Percentiles rank a stretch among this genome's conserved stretches.
Evolutionary conservation across 2,113 vertebrate species (phyloP).

Genomic region (Dromaius novaehollandiae): DNA sequence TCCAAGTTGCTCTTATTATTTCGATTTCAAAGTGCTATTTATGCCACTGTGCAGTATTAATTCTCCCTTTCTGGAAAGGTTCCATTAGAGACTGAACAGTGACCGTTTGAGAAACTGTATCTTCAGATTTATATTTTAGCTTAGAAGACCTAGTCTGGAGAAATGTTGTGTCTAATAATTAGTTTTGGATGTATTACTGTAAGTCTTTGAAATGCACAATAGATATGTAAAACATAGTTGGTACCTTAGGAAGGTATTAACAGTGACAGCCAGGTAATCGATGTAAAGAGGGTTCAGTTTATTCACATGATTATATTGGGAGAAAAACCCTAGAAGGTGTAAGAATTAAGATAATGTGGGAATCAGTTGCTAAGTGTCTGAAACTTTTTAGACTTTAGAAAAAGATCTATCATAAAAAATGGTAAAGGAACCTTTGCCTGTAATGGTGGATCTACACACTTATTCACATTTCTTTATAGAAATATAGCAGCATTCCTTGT

Average conservation of each 20-base stretch:
- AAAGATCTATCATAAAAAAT: not conserved
- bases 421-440: not conserved
- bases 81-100: not conserved
- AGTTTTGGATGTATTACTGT: not conserved
- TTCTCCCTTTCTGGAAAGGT: fast-evolving
- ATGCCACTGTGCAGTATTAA: not conserved
- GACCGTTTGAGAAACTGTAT: not conserved
- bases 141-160: not conserved
- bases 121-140: not conserved
- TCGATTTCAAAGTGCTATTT: not conserved
- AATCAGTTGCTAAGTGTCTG: not conserved
- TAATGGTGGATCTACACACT: fast-evolving
- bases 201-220: not conserved
- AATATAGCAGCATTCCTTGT: not conserved
- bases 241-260: not conserved
- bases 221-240: not conserved
- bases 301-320: not conserved
- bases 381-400: not conserved
- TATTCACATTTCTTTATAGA: not conserved
- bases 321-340: not conserved
- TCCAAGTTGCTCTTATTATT: not conserved
- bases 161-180: not conserved
- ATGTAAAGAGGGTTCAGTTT: not conserved
- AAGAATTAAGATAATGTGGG: not conserved
- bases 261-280: not conserved